Base-by-base conservation (phyloP, 2,888 invertebrate species). In the Drosophila villosipedis region DNA sequence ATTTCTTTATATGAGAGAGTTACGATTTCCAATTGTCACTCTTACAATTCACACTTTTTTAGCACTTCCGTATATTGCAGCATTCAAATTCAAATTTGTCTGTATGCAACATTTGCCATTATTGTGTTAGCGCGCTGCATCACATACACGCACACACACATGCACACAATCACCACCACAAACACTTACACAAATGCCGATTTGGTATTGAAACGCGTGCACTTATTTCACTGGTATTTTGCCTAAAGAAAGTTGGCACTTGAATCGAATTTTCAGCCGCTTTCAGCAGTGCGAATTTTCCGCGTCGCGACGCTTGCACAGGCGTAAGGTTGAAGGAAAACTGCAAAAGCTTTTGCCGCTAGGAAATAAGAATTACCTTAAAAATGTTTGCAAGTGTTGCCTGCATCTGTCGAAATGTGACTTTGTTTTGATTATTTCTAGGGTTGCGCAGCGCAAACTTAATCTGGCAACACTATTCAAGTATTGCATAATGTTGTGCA, bases 261-360 rank as follows among this genome's bases (percentile, higher is more conserved):
- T 57, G 61, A 85, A 87, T 84, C 68, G 78, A 85, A 82, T 89
- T 89, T 87, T 82, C 78, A 66, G 64, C 52, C 74, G 63, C 49
- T 70, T 69, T 37, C 28, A 41, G 50, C 54, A 58, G 71, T 72
- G 70, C 63, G 70, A 59, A 68, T 74, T 77, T 76, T 68, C 76
- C 70, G 82, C 73, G 68, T 68, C 37, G 35, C 68, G 47, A 71
- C 72, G 66, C 60, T 76, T 77, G 68, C 80, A 81, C 83, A 71
- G 83, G 69, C 78, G 76, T 67, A 83, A 78, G 81, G 79, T 74
- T 83, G 74, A 74, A 78, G 86, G 79, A 86, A 84, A 84, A 84
- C 79, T 88, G 89, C 74, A 80, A 84, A 84, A 84, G 89, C 89
- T 89, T 88, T 89, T 79, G 69, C 79, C 80, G 79, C 80, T 79